Conservation (phyloP, 92 coral and sea anemone genomes). For the Phenganax marumi region DNA sequence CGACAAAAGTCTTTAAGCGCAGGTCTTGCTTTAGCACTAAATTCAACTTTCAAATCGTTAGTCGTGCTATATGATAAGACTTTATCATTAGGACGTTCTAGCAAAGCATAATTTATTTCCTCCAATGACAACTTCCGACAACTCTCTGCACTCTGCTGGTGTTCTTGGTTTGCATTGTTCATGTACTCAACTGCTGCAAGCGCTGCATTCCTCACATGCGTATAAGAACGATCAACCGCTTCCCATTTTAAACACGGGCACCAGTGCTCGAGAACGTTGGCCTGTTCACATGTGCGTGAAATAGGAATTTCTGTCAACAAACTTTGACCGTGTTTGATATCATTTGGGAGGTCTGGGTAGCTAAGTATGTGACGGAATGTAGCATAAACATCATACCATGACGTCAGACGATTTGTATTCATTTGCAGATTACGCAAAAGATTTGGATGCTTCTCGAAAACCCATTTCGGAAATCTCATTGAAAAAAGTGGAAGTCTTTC, state of each 20-base stretch:
- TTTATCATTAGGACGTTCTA: slow-evolving; percentile 58
- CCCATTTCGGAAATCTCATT: slow-evolving; percentile 22
- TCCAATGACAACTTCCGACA: slow-evolving; percentile 14
- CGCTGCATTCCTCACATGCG: slow-evolving; percentile 48
- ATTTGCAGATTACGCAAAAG: slow-evolving; percentile 12
- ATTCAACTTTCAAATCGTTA: slow-evolving; percentile 1
- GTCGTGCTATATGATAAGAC: slow-evolving; percentile 3
- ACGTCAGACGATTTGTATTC: slow-evolving; percentile 25
- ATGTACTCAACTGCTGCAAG: slow-evolving; percentile 46
- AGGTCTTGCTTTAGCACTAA: slow-evolving; percentile 37
- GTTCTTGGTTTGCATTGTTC: slow-evolving; percentile 43
- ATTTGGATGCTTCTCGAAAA: slow-evolving; percentile 4
- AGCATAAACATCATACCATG: slow-evolving; percentile 37
- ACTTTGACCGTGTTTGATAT: slow-evolving; percentile 62
- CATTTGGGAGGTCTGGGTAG: slow-evolving; percentile 56
- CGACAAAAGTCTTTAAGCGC: slow-evolving; percentile 35
- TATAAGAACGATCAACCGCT: slow-evolving; percentile 32
- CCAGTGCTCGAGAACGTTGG: slow-evolving; percentile 74
- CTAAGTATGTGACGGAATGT: slow-evolving; percentile 17
- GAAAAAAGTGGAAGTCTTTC: slow-evolving; percentile 75
- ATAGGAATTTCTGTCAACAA: slow-evolving; percentile 50
- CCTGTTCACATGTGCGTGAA: slow-evolving; percentile 61
- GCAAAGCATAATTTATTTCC: slow-evolving; percentile 34
- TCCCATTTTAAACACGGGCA: slow-evolving; percentile 74
- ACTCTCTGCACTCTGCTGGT: slow-evolving; percentile 20